Base-by-base conservation (phyloP, 2,113 vertebrate species). In the Vimba vimba region DNA sequence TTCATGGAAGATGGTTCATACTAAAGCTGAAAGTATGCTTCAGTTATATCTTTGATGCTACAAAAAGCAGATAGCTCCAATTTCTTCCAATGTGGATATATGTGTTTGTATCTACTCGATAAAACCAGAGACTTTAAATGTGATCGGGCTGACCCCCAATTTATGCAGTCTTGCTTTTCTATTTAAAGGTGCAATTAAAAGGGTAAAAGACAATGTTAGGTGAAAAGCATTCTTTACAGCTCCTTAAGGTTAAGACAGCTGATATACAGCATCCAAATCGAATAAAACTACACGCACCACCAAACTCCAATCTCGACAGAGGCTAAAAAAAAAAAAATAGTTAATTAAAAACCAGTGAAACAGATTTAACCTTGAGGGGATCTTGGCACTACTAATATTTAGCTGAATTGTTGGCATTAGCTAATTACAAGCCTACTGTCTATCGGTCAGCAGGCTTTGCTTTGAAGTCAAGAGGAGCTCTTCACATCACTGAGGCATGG, bases 291-390 rank as follows among this genome's bases (percentile, higher is more conserved):
- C 45, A 82, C 17, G 64, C 80, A 82, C 60, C 62, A 36, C 45
- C 45, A 69, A 82, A 68, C 80, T 82, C 45, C 45, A 82, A 30
- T 66, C 60, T 27, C 2, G 2, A 66, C 4, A 33, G 80, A n/a
- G n/a, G n/a, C n/a, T 69, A 23, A 13, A 68, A 73, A 52, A 73
- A 43, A 79, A 50, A 55, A 69, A 43, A 21, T 25, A 55, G 30
- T 82, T 82, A 82, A 82, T 82, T 82, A 82, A 69, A 82, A 82
- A 69, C 80, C 80, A 82, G 25, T 55, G 21, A 25, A 68, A 82
- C 62, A 69, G 43, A 50, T 82, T 69, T 82, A 69, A 82, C 64
- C 45, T 82, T 82, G 64, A 82, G 64, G 80, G 80, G 62, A 82
- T 52, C 45, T 52, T 82, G 80, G 80, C 62, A 68, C 62, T 52